Percentiles rank a stretch among this genome's conserved stretches.
Evolutionary conservation across 2,113 vertebrate species (phyloP).

Genomic region (Marmota monax): DNA sequence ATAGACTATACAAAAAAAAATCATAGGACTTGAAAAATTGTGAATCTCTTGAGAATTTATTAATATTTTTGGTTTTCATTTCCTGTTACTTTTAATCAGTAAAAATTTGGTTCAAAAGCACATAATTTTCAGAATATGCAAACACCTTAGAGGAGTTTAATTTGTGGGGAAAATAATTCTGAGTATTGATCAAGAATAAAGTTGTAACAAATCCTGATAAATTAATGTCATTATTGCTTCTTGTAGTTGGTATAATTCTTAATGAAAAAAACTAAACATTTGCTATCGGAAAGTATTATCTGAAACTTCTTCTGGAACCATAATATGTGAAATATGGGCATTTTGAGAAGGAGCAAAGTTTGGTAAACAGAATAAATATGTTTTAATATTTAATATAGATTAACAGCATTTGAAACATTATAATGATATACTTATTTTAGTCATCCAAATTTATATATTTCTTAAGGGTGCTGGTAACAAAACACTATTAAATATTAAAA

Average conservation of each 20-base stretch:
- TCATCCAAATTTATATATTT: not conserved
- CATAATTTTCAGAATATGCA: not conserved
- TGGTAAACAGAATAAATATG: not conserved
- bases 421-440: not conserved
- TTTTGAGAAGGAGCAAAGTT: not conserved
- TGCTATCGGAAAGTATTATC: not conserved
- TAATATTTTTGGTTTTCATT: not conserved
- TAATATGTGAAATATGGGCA: not conserved
- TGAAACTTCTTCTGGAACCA: not conserved
- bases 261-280: not conserved
- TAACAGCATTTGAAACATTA: not conserved
- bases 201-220: not conserved
- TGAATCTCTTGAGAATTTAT: not conserved
- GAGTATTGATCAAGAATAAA: conserved; percentile 28
- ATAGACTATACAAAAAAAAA: not conserved
- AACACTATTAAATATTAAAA: not conserved
- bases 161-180: conserved; percentile 35
- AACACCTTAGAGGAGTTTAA: not conserved
- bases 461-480: not conserved
- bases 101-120: conserved; percentile 44
- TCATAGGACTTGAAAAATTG: not conserved
- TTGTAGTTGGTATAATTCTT: not conserved
- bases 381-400: not conserved
- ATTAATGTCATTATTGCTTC: not conserved
- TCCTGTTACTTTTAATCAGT: not conserved